These are phyloP conservation scores for Dicaeum eximium DNA, from an alignment of 2,113 vertebrate species.

Conservation along the genomic window DNA sequence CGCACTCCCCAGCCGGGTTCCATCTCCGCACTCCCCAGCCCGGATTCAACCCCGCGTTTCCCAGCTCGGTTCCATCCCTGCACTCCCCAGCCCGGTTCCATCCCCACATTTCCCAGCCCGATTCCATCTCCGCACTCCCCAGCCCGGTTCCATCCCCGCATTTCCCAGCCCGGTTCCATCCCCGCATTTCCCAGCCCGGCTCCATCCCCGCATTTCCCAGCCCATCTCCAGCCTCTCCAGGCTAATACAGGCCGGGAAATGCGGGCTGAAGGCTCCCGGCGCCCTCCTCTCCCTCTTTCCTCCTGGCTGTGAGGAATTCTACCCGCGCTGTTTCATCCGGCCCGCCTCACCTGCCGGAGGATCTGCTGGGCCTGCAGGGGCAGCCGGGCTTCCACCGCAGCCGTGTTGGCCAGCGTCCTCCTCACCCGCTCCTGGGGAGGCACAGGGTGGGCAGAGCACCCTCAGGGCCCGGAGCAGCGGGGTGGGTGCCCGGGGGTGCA, in stretches of 20 bases:
- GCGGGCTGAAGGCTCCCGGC: background rate
- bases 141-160: fast-evolving
- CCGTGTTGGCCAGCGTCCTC: background rate
- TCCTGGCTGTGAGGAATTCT: background rate
- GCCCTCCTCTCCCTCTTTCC: background rate
- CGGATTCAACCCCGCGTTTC: background rate
- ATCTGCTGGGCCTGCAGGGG: slow-evolving; percentile 42
- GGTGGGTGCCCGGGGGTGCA: fast-evolving
- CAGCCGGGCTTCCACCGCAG: slow-evolving; percentile 25
- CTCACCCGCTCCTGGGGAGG: slow-evolving; percentile 41
- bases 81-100: fast-evolving
- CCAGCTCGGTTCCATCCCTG: background rate
- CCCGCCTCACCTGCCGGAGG: slow-evolving; percentile 67
- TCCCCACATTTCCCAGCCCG: fast-evolving
- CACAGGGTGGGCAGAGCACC: background rate
- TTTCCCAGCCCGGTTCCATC: fast-evolving
- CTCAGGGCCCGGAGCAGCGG: background rate
- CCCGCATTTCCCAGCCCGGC: fast-evolving
- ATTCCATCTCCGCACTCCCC: background rate
- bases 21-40: background rate
- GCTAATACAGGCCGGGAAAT: background rate
- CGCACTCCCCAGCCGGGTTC: fast-evolving
- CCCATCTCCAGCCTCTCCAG: background rate
- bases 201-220: background rate
- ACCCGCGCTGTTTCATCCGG: fast-evolving